Conservation (phyloP, 1,140 invertebrate genomes). For the Sweltsa coloradensis region DNA sequence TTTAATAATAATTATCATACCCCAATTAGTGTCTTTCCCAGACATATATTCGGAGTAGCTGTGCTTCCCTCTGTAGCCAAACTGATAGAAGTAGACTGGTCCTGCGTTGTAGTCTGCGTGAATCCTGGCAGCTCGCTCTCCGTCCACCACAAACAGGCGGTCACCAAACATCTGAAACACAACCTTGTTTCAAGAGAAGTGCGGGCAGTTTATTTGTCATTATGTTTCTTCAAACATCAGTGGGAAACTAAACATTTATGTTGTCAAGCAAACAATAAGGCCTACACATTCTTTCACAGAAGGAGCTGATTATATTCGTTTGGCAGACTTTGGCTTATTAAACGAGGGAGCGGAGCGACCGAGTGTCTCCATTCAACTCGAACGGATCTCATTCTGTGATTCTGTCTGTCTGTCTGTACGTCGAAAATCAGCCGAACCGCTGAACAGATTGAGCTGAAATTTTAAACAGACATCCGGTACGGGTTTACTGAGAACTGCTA, state of each 20-base stretch:
- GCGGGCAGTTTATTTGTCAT: too few relatives aligned
- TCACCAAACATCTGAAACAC: conserved; percentile 17
- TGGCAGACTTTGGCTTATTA: not conserved
- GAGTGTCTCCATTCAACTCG: too few relatives aligned
- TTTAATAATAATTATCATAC: too few relatives aligned
- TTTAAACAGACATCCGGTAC: too few relatives aligned
- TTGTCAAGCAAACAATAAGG: not conserved
- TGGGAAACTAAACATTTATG: not conserved
- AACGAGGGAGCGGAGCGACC: not conserved
- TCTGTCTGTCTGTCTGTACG: too few relatives aligned
- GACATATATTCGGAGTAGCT: conserved; percentile 32
- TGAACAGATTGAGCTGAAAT: too few relatives aligned
- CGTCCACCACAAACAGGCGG: conserved; percentile 17
- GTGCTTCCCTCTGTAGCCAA: conserved; percentile 16
- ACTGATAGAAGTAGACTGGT: conserved; percentile 20
- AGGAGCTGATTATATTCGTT: not conserved
- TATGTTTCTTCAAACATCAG: not conserved
- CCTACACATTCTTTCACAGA: not conserved
- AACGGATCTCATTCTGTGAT: too few relatives aligned
- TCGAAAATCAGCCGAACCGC: too few relatives aligned
- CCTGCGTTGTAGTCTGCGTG: conserved; percentile 12
- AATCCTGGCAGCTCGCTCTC: conserved; percentile 14
- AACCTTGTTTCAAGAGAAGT: not conserved
- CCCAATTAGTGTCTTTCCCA: conserved; percentile 34
- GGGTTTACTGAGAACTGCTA: too few relatives aligned